Base-by-base conservation (phyloP, 2,113 vertebrate species). In the Dendrocopos noguchii region DNA sequence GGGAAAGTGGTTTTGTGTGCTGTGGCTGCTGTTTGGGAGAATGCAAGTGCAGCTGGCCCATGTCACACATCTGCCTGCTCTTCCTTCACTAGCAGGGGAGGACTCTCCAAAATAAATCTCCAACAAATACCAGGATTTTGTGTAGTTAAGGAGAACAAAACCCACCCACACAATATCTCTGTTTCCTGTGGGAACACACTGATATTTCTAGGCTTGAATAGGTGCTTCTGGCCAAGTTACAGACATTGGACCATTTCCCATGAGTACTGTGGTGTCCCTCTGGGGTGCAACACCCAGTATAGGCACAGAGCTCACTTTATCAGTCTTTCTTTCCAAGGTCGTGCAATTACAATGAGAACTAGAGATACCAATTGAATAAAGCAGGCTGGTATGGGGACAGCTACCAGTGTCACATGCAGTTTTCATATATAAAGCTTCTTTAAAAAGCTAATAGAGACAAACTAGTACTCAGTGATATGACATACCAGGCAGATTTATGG, bases 151-250 rank as follows among this genome's bases (percentile, higher is more conserved):
- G 68, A 78, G 86, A 88, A 66, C 44, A 93, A 90, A 83, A 95
- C 59, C 44, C 39, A 78, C 55, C 10, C 24, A 44, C 63, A 90
- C 83, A 86, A 93, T 78, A 44, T 65, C 24, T 70, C 52, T 47
- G 22, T 31, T 93, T 93, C 94, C 91, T 91, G 74, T 84, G 91
- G 93, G 88, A 95, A 88, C 61, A 79, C 34, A 79, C 77, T 0
- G 8, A 64, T 57, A 33, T 88, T 95, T 83, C 72, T 67, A 72
- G 72, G n/a, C 68, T 89, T 95, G 82, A 90, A 93, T 44, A 91
- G 83, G 33, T 25, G 71, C 65, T 90, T 88, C 71, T 92, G 89
- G 80, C 46, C 71, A 55, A 87, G 78, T 77, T 82, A 66, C 7
- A 66, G 71, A 70, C 71, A 52, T 42, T 5, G 56, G 59, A 60